Conservation (phyloP, 2,113 vertebrate species). For the Mobula birostris region DNA sequence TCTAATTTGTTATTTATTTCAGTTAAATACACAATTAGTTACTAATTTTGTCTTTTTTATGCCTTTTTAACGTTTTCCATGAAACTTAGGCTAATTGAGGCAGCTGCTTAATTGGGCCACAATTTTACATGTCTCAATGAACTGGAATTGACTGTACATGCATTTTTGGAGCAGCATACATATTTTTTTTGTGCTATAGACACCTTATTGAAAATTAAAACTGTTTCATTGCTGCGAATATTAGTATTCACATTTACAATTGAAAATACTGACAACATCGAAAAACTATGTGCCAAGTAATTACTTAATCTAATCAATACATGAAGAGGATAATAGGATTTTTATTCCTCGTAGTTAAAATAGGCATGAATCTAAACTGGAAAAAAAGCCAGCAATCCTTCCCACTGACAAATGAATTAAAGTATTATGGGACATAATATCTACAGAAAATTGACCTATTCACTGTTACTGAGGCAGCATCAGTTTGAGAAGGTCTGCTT, state of each 20-base stretch:
- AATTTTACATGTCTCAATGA: no score
- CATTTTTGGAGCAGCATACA: neutral
- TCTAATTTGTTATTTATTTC: no score
- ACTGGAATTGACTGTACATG: no score
- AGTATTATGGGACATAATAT: slow-evolving; percentile 23
- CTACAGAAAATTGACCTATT: slow-evolving; percentile 21
- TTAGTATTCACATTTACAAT: slow-evolving; percentile 14
- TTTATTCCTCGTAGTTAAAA: slow-evolving; percentile 21
- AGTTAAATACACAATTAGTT: no score
- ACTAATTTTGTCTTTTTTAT: no score
- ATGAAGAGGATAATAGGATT: slow-evolving; percentile 10
- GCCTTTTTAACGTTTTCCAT: no score
- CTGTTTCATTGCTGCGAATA: neutral
- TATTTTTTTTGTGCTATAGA: neutral
- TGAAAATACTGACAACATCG: neutral
- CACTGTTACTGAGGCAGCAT: neutral
- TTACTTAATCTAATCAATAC: slow-evolving; percentile 30
- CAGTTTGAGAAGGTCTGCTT: neutral
- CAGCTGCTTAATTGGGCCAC: no score
- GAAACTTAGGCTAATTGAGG: no score
- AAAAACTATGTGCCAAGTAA: slow-evolving; percentile 9
- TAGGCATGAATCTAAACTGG: neutral
- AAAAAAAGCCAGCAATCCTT: neutral
- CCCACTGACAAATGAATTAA: slow-evolving; percentile 15
- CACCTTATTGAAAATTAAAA: neutral